Percentiles rank a stretch among this genome's conserved stretches.
Conservation (phyloP, 30 jellyfish, hydroid and myxozoan genomes). For the Clytia hemisphaerica region DNA sequence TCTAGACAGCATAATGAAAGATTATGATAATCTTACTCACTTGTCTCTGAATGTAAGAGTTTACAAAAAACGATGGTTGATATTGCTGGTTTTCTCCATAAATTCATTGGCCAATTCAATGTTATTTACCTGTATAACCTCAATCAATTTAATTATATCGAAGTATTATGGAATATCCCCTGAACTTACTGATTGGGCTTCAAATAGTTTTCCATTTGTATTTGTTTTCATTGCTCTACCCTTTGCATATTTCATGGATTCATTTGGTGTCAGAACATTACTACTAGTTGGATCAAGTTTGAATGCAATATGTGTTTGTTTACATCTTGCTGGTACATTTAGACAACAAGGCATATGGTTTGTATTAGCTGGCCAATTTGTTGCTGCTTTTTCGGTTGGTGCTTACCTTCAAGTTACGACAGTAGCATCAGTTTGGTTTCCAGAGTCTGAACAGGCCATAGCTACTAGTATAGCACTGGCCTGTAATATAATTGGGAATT, state of each 20-base stretch:
- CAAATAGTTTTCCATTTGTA: no score
- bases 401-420: neutral
- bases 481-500: neutral
- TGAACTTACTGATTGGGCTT: no score
- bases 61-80: conserved; percentile 43
- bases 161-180: conserved; percentile 39
- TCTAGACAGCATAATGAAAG: no score
- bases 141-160: conserved; percentile 36
- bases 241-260: no score
- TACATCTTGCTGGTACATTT: conserved; percentile 4
- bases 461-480: neutral
- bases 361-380: neutral
- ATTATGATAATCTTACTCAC: no score
- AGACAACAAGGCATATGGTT: neutral
- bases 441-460: neutral
- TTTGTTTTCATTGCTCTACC: no score
- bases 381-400: neutral
- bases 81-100: conserved; percentile 33
- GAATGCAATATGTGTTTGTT: neutral
- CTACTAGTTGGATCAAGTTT: neutral
- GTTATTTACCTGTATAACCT: conserved; percentile 41
- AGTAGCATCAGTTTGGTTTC: neutral
- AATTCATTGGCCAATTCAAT: conserved; percentile 57
- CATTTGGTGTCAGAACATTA: neutral
- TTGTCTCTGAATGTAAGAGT: no score